These are phyloP conservation scores for Agriopis leucophaearia DNA, from an alignment of 2,888 invertebrate genomes.

Conservation along the genomic window DNA sequence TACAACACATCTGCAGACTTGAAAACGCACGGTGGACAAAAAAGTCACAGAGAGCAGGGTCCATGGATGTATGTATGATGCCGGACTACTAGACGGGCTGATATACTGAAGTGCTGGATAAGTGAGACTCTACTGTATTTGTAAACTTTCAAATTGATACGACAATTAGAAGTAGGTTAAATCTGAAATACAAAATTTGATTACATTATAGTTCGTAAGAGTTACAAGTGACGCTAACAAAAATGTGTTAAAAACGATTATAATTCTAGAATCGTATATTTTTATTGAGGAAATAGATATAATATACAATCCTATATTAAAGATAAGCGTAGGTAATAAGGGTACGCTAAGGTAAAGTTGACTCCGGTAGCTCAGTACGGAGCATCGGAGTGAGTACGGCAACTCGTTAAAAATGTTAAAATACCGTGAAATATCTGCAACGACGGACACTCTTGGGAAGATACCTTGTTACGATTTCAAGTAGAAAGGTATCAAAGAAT, in stretches of 20 bases:
- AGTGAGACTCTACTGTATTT: too few relatives aligned
- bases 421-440: constrained; percentile 84
- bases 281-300: not conserved
- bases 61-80: too few relatives aligned
- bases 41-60: too few relatives aligned
- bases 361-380: constrained; percentile 53
- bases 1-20: too few relatives aligned
- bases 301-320: not conserved
- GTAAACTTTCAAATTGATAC: too few relatives aligned
- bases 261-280: not conserved
- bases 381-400: constrained; percentile 79
- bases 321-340: constrained; percentile 24
- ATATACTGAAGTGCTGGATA: too few relatives aligned
- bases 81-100: too few relatives aligned
- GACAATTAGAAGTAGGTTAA: too few relatives aligned
- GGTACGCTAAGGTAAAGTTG: constrained; percentile 12
- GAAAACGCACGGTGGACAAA: too few relatives aligned
- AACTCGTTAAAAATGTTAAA: constrained; percentile 86
- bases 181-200: too few relatives aligned
- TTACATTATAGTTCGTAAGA: too few relatives aligned
- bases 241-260: not conserved
- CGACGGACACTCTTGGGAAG: constrained; percentile 76
- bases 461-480: constrained; percentile 46
- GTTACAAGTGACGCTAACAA: too few relatives aligned
- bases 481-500: not conserved